Percentiles rank a stretch among this genome's conserved stretches.
These are phyloP conservation scores for Drosophila anomelani DNA, from an alignment of 2,888 invertebrate species.

Conservation along the genomic window DNA sequence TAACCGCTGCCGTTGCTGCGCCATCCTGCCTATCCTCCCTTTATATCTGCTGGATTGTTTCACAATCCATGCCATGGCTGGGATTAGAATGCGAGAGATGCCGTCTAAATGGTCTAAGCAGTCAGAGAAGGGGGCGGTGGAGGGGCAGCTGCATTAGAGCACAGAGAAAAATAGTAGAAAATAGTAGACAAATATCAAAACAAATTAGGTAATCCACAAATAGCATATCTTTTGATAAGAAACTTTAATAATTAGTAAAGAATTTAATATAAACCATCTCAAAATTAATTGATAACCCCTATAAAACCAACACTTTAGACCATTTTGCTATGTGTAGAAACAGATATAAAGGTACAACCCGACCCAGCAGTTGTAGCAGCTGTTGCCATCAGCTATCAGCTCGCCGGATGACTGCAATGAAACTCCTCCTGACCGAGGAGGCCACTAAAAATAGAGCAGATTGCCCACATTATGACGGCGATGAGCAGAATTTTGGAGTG, in stretches of 20 bases:
- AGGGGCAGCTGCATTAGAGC: background rate
- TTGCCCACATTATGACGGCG: conserved; percentile 74
- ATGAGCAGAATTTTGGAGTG: conserved; percentile 50
- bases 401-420: conserved; percentile 26
- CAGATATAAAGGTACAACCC: conserved; percentile 10
- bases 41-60: conserved; percentile 21
- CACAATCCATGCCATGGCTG: conserved; percentile 28
- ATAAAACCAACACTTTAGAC: no score
- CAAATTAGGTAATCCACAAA: background rate
- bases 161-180: background rate
- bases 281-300: background rate
- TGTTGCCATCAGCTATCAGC: conserved; percentile 49
- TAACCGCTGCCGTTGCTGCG: background rate
- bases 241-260: background rate
- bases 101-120: conserved; percentile 17
- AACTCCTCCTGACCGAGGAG: conserved; percentile 36
- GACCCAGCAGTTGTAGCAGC: conserved; percentile 42
- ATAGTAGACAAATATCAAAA: background rate
- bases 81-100: conserved; percentile 32
- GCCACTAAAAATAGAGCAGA: conserved; percentile 74
- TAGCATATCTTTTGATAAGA: accelerated
- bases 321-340: background rate
- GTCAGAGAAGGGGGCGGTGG: background rate
- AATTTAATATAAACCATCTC: background rate
- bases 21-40: background rate